These are phyloP conservation scores for Enteromius trimaculatus DNA, from an alignment of 2,797 vertebrate species.

Conservation along the genomic window DNA sequence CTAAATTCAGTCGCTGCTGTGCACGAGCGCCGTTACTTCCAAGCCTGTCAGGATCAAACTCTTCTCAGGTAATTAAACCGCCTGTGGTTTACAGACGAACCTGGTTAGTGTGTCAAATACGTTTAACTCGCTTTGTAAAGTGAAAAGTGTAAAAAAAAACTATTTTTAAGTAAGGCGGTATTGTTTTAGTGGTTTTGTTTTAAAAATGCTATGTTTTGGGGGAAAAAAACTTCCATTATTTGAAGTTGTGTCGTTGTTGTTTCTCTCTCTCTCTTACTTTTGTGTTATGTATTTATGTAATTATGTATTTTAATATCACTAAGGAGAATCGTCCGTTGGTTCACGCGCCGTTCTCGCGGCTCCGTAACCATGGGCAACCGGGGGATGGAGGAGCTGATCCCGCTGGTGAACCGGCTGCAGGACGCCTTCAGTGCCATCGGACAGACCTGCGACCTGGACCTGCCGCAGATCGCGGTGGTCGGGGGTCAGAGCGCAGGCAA, in stretches of 20 bases:
- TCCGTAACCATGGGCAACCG: constrained; percentile 79
- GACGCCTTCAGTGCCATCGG: constrained; percentile 86
- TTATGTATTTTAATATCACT: background rate
- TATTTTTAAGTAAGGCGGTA: background rate
- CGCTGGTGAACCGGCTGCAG: constrained; percentile 90
- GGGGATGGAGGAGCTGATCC: constrained; percentile 93
- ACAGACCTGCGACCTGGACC: constrained; percentile 84
- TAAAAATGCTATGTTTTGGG: background rate
- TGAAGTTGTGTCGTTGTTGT: background rate
- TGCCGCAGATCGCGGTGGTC: constrained; percentile 94
- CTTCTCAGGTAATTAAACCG: constrained; percentile 1
- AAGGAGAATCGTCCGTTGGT: background rate
- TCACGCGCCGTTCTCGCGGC: constrained; percentile 41
- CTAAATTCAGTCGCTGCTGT: background rate
- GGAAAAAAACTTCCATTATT: background rate
- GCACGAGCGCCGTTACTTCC: background rate
- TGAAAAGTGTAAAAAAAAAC: too few species aligned
- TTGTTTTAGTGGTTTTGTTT: background rate
- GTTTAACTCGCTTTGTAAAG: background rate
- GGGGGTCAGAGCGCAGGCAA: constrained; percentile 94
- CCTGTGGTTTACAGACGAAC: background rate
- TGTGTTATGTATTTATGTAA: too few species aligned
- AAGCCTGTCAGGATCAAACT: background rate
- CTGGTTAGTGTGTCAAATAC: background rate
- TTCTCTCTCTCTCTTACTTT: background rate